These are phyloP conservation scores for Echinometra lucunter DNA, from an alignment of 53 echinoderm and acorn worm species.

Conservation along the genomic window DNA sequence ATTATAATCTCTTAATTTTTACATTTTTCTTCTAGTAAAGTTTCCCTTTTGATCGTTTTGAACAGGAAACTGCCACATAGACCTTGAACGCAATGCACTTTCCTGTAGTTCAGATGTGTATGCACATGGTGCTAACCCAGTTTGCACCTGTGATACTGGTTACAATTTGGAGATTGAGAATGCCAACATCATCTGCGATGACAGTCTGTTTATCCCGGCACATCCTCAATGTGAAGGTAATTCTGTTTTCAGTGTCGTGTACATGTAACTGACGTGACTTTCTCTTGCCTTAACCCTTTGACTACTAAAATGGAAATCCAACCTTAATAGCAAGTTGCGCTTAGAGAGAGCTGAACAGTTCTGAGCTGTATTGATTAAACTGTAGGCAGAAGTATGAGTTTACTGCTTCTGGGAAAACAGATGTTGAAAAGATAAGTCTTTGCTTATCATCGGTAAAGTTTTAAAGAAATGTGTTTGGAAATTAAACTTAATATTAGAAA, in stretches of 20 bases:
- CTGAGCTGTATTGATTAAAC: too few species aligned
- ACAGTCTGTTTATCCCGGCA: slow-evolving; percentile 7
- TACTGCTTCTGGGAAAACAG: too few species aligned
- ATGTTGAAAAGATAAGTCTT: too few species aligned
- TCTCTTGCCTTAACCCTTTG: too few species aligned
- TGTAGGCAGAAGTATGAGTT: too few species aligned
- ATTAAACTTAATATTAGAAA: too few species aligned
- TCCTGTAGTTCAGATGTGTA: slow-evolving; percentile 16
- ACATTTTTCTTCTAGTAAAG: background rate
- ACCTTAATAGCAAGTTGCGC: too few species aligned
- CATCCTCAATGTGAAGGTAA: slow-evolving; percentile 68
- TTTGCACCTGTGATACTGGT: slow-evolving; percentile 32
- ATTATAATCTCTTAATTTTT: background rate
- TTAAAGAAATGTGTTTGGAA: too few species aligned
- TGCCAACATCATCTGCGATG: slow-evolving; percentile 32
- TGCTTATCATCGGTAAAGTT: too few species aligned
- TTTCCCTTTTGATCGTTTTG: background rate
- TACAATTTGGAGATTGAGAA: slow-evolving; percentile 49
- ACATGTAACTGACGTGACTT: background rate
- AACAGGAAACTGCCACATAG: slow-evolving; percentile 58
- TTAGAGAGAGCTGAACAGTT: too few species aligned
- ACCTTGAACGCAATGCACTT: background rate
- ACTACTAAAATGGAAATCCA: too few species aligned
- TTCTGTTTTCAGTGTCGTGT: slow-evolving; percentile 15
- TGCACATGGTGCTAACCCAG: background rate